A percentile compares a stretch with the other conserved stretches of the same genome.
These are phyloP conservation scores for Neoseiulus cucumeris DNA, from an alignment of 1,140 invertebrate genomes.

Conservation along the genomic window DNA sequence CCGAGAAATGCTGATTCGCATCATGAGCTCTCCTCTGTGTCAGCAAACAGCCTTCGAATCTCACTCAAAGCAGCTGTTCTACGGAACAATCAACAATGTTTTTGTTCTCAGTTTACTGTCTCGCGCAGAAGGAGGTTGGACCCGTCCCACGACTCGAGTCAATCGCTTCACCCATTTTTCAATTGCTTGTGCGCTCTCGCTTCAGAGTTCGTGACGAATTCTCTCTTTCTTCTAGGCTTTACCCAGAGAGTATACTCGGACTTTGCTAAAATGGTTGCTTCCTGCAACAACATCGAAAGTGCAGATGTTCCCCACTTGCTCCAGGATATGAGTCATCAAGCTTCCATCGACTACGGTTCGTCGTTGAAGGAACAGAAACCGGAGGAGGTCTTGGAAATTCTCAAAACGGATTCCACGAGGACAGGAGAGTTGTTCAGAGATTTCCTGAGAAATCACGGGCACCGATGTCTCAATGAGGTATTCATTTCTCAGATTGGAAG, in stretches of 20 bases:
- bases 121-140: not conserved
- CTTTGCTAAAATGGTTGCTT: not conserved
- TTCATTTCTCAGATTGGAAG: too few species aligned
- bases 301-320: not conserved
- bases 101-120: not conserved
- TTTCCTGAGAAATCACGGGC: slow-evolving; percentile 50
- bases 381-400: slow-evolving; percentile 36
- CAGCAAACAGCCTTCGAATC: not conserved
- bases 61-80: not conserved
- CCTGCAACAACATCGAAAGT: not conserved
- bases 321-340: not conserved
- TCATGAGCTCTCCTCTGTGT: not conserved
- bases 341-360: not conserved
- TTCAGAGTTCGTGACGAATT: too few species aligned
- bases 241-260: not conserved
- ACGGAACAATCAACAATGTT: not conserved
- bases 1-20: not conserved
- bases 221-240: not conserved
- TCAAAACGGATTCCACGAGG: slow-evolving; percentile 33
- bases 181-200: too few species aligned
- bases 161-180: too few species aligned
- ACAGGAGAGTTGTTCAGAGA: slow-evolving; percentile 31
- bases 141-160: too few species aligned
- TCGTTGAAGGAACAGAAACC: not conserved
- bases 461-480: slow-evolving; percentile 44